Evolutionary conservation across 2,888 invertebrate species (phyloP), one percentile per base, ranked within the genome.

Genomic region (Cremastobaeus sp.): DNA sequence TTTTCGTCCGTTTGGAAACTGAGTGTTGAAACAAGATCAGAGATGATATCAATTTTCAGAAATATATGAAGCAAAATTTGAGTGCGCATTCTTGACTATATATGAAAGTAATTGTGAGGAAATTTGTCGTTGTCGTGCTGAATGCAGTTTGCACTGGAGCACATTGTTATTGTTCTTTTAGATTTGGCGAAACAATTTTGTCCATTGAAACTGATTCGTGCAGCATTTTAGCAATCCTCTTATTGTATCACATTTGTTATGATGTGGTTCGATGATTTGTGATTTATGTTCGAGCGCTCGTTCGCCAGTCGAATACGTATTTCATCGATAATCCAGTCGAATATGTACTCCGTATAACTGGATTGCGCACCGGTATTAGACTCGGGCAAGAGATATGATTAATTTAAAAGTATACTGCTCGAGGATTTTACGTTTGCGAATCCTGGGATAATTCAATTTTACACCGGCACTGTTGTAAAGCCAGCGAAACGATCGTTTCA

Each of bases 251-350:
- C 41, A 59, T 43, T 68, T 50, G 37, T 50, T 52, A 52, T 52
- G 52, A 48, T 15, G 43, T 17, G 30, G 59, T 45, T 43, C 41
- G 55, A 20, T 65, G 71, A 71, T 64, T 65, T 47, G 48, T 64
- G 71, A 50, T 65, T 59, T 45, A 55, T 45, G 50, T 64, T 59
- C 32, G 17, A 4, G 9, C 25, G 50, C 21, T 41, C 6, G 57
- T 55, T 37, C 41, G 14, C n/a, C n/a, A 39, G n/a, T 39, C 30
- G 32, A 45, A 52, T 57, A 41, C 57, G 64, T 64, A 71, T 71
- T 71, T 71, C 57, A 64, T 45, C 39, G 57, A 54, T 71, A 64
- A 65, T 71, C 71, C 57, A 57, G 64, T 71, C 20, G 55, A 65
- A 65, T 64, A 71, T 57, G 59, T 64, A 57, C 59, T 50, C n/a